phyloP scores from a whole-genome alignment of 2,113 vertebrate species.

The Irena cyanogastra region DNA sequence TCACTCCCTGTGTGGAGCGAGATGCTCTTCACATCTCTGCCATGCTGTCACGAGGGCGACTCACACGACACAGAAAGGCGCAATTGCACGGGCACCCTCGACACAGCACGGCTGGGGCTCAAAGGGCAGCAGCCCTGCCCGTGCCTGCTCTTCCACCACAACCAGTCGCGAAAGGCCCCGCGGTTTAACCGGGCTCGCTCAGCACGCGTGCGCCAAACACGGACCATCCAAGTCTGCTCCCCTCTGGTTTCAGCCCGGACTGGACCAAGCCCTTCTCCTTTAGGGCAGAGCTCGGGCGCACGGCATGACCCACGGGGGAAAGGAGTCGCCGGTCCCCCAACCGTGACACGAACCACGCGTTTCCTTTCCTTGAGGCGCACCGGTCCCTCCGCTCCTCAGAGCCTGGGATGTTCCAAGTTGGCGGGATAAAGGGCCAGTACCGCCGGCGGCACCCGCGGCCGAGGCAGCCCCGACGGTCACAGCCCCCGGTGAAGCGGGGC shows the following conservation, averaged over 20 bases:
- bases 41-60: background rate
- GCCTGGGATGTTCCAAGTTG: background rate
- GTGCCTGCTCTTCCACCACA: background rate
- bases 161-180: accelerated
- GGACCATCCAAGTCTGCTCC: accelerated
- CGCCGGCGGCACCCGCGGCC: too few relatives aligned
- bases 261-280: background rate
- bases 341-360: background rate
- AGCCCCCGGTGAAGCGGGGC: too few relatives aligned
- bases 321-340: background rate
- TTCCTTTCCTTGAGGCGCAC: accelerated
- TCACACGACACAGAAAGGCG: accelerated
- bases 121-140: background rate
- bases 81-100: background rate
- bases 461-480: background rate
- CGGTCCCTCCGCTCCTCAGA: background rate
- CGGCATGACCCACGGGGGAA: background rate
- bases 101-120: background rate
- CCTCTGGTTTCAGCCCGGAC: background rate
- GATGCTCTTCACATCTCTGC: background rate
- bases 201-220: background rate
- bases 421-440: background rate
- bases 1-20: accelerated
- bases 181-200: background rate
- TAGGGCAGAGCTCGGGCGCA: background rate